Conservation (phyloP, 2,797 vertebrate species). For the Adelosebastes latens region DNA sequence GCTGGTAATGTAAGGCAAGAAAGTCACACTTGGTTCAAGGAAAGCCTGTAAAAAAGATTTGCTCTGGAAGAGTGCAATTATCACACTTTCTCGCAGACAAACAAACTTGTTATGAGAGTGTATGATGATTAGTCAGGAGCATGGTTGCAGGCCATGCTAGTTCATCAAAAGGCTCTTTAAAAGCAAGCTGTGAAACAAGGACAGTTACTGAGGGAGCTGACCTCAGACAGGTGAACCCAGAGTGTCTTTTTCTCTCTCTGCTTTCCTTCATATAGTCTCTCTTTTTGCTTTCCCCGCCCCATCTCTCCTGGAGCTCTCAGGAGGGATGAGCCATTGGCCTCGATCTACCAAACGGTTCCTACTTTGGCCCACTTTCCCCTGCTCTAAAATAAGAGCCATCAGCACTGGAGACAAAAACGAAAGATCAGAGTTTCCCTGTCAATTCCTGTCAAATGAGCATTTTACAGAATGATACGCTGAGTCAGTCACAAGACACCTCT, state of each 20-base stretch:
- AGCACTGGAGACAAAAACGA: conserved; percentile 24
- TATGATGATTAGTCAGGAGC: background rate
- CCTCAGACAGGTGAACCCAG: conserved; percentile 43
- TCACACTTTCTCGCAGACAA: background rate
- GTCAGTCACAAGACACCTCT: background rate
- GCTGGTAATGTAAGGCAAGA: background rate
- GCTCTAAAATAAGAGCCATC: conserved; percentile 59
- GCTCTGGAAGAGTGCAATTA: background rate
- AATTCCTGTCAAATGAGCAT: background rate
- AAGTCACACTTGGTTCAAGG: background rate
- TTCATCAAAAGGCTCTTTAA: conserved; percentile 32
- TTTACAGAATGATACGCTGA: conserved; percentile 3
- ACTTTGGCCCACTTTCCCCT: conserved; percentile 66
- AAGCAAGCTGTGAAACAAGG: conserved; percentile 38
- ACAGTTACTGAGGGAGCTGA: conserved; percentile 47
- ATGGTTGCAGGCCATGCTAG: background rate
- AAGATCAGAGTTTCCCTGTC: background rate
- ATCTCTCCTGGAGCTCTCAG: conserved; percentile 36
- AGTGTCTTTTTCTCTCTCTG: conserved; percentile 13
- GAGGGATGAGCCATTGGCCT: conserved; percentile 57
- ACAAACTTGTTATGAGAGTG: background rate
- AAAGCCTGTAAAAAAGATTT: background rate
- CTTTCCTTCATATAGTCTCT: conserved; percentile 26
- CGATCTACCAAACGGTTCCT: conserved; percentile 37
- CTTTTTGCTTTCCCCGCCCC: conserved; percentile 8